phyloP scores from a whole-genome alignment of 1,140 invertebrate genomes.

The Parapsyche elsis region DNA sequence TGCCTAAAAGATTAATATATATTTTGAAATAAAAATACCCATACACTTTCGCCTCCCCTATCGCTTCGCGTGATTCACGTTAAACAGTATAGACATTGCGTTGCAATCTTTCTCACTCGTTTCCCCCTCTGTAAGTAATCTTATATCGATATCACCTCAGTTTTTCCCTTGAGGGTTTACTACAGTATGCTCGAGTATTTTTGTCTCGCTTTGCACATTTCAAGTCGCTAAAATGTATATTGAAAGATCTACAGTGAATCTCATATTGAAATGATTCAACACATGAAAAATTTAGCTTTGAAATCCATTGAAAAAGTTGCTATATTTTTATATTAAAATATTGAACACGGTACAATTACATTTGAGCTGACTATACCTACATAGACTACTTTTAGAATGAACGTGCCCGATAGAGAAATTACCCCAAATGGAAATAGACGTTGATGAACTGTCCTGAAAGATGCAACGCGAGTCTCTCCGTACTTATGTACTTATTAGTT shows the following conservation, averaged over 20 bases:
- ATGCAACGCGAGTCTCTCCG: neutral
- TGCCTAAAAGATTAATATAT: too few relatives aligned
- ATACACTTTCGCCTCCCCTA: neutral
- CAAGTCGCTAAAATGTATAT: too few relatives aligned
- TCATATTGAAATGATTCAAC: neutral
- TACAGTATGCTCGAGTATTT: neutral
- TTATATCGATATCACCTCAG: conserved; percentile 43
- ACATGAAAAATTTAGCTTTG: too few relatives aligned
- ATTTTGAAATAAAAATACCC: too few relatives aligned
- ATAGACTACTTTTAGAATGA: conserved; percentile 18
- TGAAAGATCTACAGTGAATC: too few relatives aligned
- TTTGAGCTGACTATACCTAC: neutral
- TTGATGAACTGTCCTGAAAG: conserved; percentile 41
- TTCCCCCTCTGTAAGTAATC: conserved; percentile 35
- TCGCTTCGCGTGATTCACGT: neutral
- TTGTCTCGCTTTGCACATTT: neutral
- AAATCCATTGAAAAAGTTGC: too few relatives aligned
- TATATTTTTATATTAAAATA: too few relatives aligned
- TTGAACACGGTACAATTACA: neutral
- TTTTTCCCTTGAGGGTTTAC: neutral
- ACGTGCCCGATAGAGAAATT: conserved; percentile 20
- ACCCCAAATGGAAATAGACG: conserved; percentile 41
- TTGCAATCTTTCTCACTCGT: conserved; percentile 38
- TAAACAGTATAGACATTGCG: conserved; percentile 16
- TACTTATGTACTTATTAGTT: too few relatives aligned